Evolutionary conservation across 1,140 invertebrate species (phyloP).

Genomic region (Drosophila ohnishii): DNA sequence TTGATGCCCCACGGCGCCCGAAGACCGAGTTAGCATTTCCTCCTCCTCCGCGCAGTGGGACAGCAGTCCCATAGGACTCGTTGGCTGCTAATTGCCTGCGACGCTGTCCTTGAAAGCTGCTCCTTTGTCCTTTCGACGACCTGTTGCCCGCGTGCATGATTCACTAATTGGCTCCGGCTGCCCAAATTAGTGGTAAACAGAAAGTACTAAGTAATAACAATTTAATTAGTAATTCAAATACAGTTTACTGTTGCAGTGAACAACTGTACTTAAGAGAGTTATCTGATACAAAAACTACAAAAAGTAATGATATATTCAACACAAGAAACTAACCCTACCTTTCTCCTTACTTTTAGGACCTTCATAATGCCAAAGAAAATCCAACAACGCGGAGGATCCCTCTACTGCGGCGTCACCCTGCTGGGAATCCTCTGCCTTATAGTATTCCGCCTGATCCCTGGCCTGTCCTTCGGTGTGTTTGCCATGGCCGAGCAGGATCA

Average conservation of each 20-base stretch:
- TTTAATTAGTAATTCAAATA: constrained; percentile 6
- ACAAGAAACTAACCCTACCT: not conserved
- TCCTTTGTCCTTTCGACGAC: constrained; percentile 17
- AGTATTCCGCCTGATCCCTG: constrained; percentile 58
- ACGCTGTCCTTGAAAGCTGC: constrained; percentile 18
- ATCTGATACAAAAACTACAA: no score
- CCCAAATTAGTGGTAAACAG: constrained; percentile 14
- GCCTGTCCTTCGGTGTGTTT: constrained; percentile 52
- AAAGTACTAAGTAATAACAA: not conserved
- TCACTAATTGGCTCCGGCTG: constrained; percentile 13
- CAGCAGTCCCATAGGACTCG: constrained; percentile 28
- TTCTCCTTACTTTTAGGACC: constrained; percentile 10
- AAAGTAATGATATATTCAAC: no score
- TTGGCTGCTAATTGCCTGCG: constrained; percentile 41
- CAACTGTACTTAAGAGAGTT: not conserved
- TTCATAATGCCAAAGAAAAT: constrained; percentile 49
- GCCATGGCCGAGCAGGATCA: constrained; percentile 45
- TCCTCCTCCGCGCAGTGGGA: constrained; percentile 4
- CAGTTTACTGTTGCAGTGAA: not conserved
- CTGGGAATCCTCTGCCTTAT: constrained; percentile 51
- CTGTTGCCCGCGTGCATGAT: constrained; percentile 37
- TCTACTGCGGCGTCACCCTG: constrained; percentile 62
- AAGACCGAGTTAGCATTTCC: constrained; percentile 9
- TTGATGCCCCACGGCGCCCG: constrained; percentile 57
- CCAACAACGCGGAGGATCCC: constrained; percentile 45